These are phyloP conservation scores for Nesogale talazaci DNA, from an alignment of 2,113 vertebrate genomes.

Conservation along the genomic window DNA sequence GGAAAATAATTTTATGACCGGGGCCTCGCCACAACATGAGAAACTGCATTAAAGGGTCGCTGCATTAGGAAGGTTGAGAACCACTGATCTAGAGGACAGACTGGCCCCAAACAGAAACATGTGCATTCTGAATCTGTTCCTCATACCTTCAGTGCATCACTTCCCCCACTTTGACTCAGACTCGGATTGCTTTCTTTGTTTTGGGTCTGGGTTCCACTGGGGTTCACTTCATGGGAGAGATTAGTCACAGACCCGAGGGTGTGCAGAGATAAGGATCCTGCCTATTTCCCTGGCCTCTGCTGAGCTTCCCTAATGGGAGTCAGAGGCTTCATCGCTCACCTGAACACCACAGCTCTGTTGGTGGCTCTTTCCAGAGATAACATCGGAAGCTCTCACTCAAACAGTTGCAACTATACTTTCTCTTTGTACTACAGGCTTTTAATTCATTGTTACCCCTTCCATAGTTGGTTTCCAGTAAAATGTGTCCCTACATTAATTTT, in stretches of 20 bases:
- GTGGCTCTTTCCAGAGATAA: background rate
- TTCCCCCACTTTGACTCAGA: background rate
- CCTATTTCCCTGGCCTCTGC: background rate
- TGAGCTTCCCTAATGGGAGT: no score
- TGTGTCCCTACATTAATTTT: background rate
- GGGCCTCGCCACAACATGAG: no score
- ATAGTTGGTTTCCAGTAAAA: background rate
- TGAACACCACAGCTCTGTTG: background rate
- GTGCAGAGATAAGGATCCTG: no score
- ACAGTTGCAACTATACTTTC: background rate
- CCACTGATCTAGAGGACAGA: background rate
- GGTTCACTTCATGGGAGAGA: background rate
- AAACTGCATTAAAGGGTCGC: no score
- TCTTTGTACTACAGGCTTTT: background rate
- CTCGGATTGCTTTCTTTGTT: background rate
- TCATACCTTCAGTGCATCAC: background rate
- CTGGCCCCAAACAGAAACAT: background rate
- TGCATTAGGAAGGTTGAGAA: no score
- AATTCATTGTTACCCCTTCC: background rate
- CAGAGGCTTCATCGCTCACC: background rate
- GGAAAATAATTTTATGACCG: no score
- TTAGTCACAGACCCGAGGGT: background rate
- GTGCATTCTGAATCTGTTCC: fast-evolving
- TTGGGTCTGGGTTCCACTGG: background rate
- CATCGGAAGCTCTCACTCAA: background rate